Evolutionary conservation across 2,888 invertebrate genomes (phyloP), one percentile per base, ranked within the genome.

Genomic region (Thymelicus lineola): DNA sequence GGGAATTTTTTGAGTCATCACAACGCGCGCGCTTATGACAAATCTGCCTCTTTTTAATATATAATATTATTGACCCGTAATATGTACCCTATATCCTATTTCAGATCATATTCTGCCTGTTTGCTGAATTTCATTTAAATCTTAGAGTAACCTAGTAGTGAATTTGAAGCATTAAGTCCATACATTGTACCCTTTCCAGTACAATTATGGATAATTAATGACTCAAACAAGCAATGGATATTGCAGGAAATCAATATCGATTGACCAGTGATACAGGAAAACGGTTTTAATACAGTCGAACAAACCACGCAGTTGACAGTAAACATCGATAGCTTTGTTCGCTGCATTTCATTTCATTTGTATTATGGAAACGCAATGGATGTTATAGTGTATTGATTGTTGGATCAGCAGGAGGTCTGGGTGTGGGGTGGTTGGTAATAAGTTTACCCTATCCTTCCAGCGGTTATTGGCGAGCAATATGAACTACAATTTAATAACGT

Each of bases 371-470:
- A 3, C 15, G 48, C 48, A 50, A 50, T 50, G 48, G 48, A 50
- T 50, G 9, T 3, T 50, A 3, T 0, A 50, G n/a, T 7, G 17
- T 50, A 15, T 17, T 17, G 9, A 17, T 7, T 7, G 3, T 17
- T 17, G 17, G 15, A 7, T 17, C 3, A 15, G n/a, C 15, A 15
- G 7, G 7, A 50, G 17, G 6, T 6, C 15, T 17, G 48, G 48
- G 15, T 7, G 12, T 15, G 12, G 65, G 63, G 58, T 48, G 46
- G 48, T 20, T 15, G 36, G 66, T 66, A 66, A 66, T 66, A 36
- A 66, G 59, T 66, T 66, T 66, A 66, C 20, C 48, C 15, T 59
- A 38, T 59, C 66, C 66, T 59, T 66, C 59, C 59, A 59, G 17
- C 66, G 59, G 15, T 50, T 50, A 66, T 59, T 50, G 65, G 36